Evolutionary conservation across 2,797 vertebrate species (phyloP).

Genomic region (Holocentrus rufus): DNA sequence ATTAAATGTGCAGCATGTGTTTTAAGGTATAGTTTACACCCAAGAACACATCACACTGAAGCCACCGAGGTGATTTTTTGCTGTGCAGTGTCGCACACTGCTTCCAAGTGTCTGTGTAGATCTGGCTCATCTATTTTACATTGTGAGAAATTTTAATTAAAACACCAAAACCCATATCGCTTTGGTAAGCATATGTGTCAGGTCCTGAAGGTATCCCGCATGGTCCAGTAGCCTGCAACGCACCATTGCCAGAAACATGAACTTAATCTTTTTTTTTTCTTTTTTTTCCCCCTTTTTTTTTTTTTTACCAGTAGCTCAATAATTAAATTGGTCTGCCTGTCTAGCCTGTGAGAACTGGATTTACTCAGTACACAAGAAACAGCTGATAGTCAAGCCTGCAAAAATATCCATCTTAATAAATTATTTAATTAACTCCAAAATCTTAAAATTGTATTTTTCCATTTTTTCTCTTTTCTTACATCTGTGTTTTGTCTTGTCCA

Average conservation of each 20-base stretch:
- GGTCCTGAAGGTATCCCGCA: too few relatives aligned
- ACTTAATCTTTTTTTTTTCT: too few relatives aligned
- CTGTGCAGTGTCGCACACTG: conserved; percentile 21
- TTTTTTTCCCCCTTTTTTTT: too few relatives aligned
- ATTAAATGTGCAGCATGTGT: conserved; percentile 65
- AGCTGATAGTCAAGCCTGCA: neutral
- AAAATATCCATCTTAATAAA: neutral
- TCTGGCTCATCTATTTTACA: conserved; percentile 60
- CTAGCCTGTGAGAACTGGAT: conserved; percentile 2
- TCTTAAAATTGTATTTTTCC: neutral
- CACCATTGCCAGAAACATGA: too few relatives aligned
- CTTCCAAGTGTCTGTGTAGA: conserved; percentile 20
- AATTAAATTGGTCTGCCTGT: neutral
- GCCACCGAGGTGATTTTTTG: conserved; percentile 41
- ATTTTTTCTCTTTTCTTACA: too few relatives aligned
- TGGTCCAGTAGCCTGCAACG: too few relatives aligned
- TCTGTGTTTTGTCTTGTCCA: conserved; percentile 43
- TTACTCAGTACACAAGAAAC: neutral
- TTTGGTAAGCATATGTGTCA: neutral
- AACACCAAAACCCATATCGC: conserved; percentile 3
- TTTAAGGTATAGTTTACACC: conserved; percentile 66
- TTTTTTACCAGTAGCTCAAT: neutral
- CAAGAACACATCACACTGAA: conserved; percentile 46
- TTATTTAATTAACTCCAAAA: neutral
- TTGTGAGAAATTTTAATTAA: conserved; percentile 50